Percentiles rank a stretch among this genome's conserved stretches.
phyloP scores from a whole-genome alignment of 2,797 vertebrate genomes.

The Varecia variegata region DNA sequence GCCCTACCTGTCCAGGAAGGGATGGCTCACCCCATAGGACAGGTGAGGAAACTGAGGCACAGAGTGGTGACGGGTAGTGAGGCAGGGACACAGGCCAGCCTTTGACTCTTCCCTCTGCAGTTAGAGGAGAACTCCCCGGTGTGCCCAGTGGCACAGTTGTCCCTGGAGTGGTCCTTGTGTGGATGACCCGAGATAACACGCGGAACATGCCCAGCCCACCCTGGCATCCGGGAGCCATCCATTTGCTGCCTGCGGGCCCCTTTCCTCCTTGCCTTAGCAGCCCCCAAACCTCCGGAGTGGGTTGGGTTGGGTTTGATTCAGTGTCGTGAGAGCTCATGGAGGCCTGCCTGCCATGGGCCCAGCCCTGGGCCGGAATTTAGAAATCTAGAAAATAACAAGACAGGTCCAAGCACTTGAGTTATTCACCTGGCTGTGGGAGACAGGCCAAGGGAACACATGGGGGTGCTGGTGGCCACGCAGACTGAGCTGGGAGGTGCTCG shows the following conservation, averaged over 20 bases:
- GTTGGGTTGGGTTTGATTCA: neutral
- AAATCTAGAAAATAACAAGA: neutral
- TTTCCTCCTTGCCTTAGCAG: neutral
- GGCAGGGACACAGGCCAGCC: neutral
- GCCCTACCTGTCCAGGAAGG: neutral
- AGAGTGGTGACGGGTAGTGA: neutral
- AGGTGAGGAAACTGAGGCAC: neutral
- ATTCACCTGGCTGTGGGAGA: neutral
- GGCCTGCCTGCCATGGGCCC: neutral
- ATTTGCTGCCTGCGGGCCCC: neutral
- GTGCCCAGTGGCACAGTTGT: too few relatives aligned
- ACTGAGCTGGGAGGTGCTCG: neutral
- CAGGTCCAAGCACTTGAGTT: neutral
- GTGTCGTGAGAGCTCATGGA: neutral
- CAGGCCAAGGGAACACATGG: neutral
- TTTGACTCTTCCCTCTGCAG: neutral
- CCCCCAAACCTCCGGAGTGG: neutral
- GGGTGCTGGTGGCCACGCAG: neutral
- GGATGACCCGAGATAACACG: neutral
- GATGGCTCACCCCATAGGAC: neutral
- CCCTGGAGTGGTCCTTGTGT: neutral
- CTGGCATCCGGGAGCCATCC: neutral
- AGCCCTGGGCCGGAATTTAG: neutral
- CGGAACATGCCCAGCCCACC: neutral
- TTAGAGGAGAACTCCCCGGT: neutral